phyloP scores from a whole-genome alignment of 2,797 vertebrate genomes.

The Anniella stebbinsi region DNA sequence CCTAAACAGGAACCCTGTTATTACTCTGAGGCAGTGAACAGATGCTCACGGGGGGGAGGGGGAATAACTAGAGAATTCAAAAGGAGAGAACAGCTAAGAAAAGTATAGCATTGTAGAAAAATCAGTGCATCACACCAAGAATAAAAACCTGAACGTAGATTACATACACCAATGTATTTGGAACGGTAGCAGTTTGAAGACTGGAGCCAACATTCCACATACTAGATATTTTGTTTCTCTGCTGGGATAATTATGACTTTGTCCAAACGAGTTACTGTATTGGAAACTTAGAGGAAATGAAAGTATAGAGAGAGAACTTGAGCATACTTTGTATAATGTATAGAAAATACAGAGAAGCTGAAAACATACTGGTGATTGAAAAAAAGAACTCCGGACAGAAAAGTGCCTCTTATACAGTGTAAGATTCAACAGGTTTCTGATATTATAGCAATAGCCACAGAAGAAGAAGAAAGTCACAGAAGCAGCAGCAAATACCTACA shows the following conservation, averaged over 20 bases:
- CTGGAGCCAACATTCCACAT: slow-evolving; percentile 48
- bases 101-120: not conserved
- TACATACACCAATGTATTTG: not conserved
- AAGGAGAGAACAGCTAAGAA: not conserved
- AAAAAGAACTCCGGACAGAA: slow-evolving; percentile 17
- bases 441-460: slow-evolving; percentile 18
- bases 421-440: slow-evolving; percentile 19
- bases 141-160: not conserved
- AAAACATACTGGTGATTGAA: not conserved
- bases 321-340: not conserved
- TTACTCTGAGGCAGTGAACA: not conserved
- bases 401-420: slow-evolving; percentile 35
- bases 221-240: slow-evolving; percentile 54
- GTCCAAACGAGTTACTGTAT: slow-evolving; percentile 64
- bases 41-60: slow-evolving; percentile 13
- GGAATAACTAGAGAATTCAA: not conserved
- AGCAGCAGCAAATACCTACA: slow-evolving; percentile 57
- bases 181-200: not conserved
- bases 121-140: not conserved
- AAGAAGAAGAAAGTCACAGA: slow-evolving; percentile 55
- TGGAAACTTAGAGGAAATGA: slow-evolving; percentile 40
- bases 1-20: not conserved
- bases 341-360: slow-evolving; percentile 30
- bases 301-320: not conserved
- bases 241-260: slow-evolving; percentile 60